A percentile compares a stretch with the other conserved stretches of the same genome.
Conservation (phyloP, 2,113 vertebrate genomes). For the Strix aluco region DNA sequence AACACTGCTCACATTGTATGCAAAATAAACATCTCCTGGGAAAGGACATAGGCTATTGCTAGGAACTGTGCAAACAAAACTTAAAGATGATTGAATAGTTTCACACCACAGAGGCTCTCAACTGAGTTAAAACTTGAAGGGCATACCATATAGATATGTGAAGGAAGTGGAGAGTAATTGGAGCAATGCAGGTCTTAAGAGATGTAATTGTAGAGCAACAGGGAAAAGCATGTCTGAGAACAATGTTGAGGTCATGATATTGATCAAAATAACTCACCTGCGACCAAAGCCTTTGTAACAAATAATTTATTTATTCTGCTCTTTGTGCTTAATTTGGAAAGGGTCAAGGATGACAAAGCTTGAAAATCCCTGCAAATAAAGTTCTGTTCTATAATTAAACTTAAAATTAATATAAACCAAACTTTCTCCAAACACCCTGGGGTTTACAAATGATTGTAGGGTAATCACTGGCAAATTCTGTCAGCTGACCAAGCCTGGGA, state of each 20-base stretch:
- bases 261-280: neutral
- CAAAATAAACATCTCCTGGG: neutral
- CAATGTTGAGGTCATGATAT: neutral
- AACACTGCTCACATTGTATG: neutral
- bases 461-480: neutral
- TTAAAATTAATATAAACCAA: neutral
- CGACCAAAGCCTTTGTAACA: neutral
- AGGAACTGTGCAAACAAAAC: neutral
- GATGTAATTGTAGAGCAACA: neutral
- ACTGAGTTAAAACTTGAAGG: neutral
- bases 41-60: neutral
- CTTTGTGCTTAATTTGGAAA: neutral
- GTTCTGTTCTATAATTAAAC: neutral
- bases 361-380: neutral
- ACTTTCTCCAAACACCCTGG: neutral
- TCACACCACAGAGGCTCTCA: neutral
- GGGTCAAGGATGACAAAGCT: neutral
- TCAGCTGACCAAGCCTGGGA: neutral
- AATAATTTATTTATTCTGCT: neutral
- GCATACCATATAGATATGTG: neutral
- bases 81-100: neutral
- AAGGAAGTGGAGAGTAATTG: neutral
- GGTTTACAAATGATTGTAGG: neutral
- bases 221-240: neutral
- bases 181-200: neutral